These are phyloP conservation scores for Thunnus thynnus DNA, from an alignment of 2,113 vertebrate species.

Conservation along the genomic window DNA sequence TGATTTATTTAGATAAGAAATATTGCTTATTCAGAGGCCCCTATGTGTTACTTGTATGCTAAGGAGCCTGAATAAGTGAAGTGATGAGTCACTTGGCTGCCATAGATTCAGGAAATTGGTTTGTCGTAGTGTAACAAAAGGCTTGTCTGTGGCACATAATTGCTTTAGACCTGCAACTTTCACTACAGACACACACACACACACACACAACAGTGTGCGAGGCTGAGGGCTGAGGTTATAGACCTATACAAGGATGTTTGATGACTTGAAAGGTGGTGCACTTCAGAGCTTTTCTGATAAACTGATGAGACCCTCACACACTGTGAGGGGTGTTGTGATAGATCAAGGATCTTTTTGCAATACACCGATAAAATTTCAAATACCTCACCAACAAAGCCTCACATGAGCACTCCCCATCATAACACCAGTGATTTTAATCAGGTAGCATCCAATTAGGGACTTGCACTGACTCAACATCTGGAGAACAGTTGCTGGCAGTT, in stretches of 20 bases:
- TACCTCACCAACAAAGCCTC: constrained; percentile 45
- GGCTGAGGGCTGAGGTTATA: constrained; percentile 17
- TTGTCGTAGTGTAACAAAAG: constrained; percentile 77
- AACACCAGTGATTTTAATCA: constrained; percentile 56
- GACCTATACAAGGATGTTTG: constrained; percentile 44
- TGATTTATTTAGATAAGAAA: constrained; percentile 76
- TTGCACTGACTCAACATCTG: constrained; percentile 43
- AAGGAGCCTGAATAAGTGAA: constrained; percentile 65
- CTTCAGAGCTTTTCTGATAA: constrained; percentile 67
- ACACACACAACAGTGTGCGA: constrained; percentile 23
- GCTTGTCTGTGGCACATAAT: constrained; percentile 58
- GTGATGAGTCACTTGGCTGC: constrained; percentile 71
- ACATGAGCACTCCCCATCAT: constrained; percentile 19
- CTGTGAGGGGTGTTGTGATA: constrained; percentile 51
- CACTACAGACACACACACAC: constrained; percentile 9
- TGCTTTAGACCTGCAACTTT: constrained; percentile 65
- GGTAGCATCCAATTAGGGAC: constrained; percentile 54
- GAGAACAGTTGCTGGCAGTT: constrained; percentile 20
- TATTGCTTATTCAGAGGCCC: constrained; percentile 54
- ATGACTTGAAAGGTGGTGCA: constrained; percentile 58
- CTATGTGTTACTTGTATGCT: constrained; percentile 62
- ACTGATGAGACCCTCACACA: constrained; percentile 19
- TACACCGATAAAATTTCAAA: constrained; percentile 54
- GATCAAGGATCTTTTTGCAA: constrained; percentile 32
- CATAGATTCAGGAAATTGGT: constrained; percentile 80